Percentiles rank a stretch among this genome's conserved stretches.
Evolutionary conservation across 2,113 vertebrate genomes (phyloP).

Genomic region (Microcebus ravelobensis): DNA sequence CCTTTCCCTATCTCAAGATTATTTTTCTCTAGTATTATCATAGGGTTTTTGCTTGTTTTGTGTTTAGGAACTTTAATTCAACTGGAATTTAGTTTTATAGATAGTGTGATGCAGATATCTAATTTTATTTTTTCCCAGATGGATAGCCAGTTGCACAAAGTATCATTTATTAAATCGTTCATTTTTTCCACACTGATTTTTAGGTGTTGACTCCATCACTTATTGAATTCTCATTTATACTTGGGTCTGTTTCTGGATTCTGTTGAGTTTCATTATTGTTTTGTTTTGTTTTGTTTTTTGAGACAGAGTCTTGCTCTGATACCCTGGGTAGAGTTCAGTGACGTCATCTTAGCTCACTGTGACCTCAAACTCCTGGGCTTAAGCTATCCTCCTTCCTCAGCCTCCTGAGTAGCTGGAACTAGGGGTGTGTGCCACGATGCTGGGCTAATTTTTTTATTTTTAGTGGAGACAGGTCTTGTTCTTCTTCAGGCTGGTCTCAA

Average conservation of each 20-base stretch:
- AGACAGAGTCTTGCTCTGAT: too few species aligned
- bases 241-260: not conserved
- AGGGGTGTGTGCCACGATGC: too few species aligned
- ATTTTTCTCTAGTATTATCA: not conserved
- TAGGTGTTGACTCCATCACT: not conserved
- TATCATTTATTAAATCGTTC: constrained; percentile 35
- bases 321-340: too few species aligned
- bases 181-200: constrained; percentile 5
- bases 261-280: not conserved
- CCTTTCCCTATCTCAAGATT: not conserved
- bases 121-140: not conserved
- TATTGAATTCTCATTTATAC: not conserved
- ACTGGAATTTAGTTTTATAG: constrained; percentile 1
- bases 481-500: too few species aligned
- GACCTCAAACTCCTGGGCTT: too few species aligned
- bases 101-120: not conserved
- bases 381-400: too few species aligned
- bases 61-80: constrained; percentile 4
- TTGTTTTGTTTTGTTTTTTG: too few species aligned
- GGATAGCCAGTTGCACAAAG: not conserved
- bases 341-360: too few species aligned
- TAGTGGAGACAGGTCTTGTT: too few species aligned
- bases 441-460: too few species aligned
- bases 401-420: too few species aligned
- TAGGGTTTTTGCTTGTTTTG: not conserved